Evolutionary conservation across 92 coral and sea anemone genomes (phyloP).

Genomic region (Palythoa caribaeorum): DNA sequence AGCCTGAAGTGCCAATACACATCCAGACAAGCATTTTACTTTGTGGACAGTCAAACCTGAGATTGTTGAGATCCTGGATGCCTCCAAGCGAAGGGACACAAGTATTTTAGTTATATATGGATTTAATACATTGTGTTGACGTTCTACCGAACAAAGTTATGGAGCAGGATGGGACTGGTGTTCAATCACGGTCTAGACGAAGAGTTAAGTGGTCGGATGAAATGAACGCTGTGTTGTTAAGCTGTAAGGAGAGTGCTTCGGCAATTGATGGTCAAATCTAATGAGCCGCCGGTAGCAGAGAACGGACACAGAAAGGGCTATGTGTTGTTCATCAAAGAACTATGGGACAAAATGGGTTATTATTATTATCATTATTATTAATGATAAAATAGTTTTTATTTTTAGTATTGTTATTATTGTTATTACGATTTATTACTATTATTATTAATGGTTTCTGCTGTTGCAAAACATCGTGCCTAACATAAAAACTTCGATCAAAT

Average conservation of each 20-base stretch:
- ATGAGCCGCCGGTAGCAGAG: background rate
- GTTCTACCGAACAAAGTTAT: too few species aligned
- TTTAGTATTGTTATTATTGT: too few species aligned
- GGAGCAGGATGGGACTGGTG: background rate
- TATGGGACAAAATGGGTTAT: too few species aligned
- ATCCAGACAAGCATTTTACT: background rate
- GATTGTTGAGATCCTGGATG: background rate
- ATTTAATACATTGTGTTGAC: too few species aligned
- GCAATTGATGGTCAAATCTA: background rate
- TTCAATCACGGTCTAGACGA: background rate
- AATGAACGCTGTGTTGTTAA: background rate
- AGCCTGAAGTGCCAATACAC: background rate
- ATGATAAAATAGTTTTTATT: too few species aligned
- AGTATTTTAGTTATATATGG: background rate
- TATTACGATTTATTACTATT: too few species aligned
- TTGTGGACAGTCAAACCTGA: background rate
- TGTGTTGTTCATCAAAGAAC: background rate
- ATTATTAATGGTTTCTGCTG: too few species aligned
- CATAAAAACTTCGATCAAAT: too few species aligned
- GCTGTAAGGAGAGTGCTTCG: background rate
- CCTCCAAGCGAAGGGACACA: background rate
- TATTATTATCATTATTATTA: too few species aligned
- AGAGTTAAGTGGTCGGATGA: background rate
- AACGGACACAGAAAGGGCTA: slow-evolving; percentile 1
- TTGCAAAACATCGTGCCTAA: too few species aligned